Evolutionary conservation across 2,113 vertebrate genomes (phyloP).

Genomic region (Triplophysa tibetana): DNA sequence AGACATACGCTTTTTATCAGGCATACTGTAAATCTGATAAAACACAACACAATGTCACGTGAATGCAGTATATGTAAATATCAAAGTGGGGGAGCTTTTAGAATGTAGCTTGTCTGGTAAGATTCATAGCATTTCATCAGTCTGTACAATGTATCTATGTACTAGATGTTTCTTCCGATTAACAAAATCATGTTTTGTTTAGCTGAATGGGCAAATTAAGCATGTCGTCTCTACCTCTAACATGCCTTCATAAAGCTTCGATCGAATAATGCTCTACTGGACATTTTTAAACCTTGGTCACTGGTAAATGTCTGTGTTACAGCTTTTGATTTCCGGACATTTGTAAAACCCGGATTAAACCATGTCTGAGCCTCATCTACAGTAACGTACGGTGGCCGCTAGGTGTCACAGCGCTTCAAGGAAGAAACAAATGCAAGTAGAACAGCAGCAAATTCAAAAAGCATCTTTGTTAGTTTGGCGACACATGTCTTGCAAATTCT

Average conservation of each 20-base stretch:
- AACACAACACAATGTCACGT: neutral
- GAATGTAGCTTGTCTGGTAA: slow-evolving; percentile 29
- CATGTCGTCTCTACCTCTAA: slow-evolving; percentile 36
- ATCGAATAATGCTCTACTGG: neutral
- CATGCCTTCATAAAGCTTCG: neutral
- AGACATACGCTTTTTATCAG: slow-evolving; percentile 8
- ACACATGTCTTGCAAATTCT: too few species aligned
- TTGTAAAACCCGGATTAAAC: neutral
- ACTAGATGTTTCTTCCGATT: neutral
- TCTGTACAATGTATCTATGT: slow-evolving; percentile 1
- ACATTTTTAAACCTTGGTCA: neutral
- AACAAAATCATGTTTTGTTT: slow-evolving; percentile 12
- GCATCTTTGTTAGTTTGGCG: too few species aligned
- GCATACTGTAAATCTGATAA: neutral
- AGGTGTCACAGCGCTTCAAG: too few species aligned
- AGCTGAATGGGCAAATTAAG: slow-evolving; percentile 13
- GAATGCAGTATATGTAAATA: slow-evolving; percentile 41
- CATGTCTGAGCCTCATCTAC: slow-evolving; percentile 5
- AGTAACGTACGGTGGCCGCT: neutral
- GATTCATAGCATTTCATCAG: neutral
- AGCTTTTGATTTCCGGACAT: neutral
- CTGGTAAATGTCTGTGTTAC: neutral
- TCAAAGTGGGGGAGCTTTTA: neutral
- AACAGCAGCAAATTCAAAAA: too few species aligned
- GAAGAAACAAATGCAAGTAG: too few species aligned